These are phyloP conservation scores for Aphelocoma californica DNA, from an alignment of 2,797 vertebrate species.

Conservation along the genomic window DNA sequence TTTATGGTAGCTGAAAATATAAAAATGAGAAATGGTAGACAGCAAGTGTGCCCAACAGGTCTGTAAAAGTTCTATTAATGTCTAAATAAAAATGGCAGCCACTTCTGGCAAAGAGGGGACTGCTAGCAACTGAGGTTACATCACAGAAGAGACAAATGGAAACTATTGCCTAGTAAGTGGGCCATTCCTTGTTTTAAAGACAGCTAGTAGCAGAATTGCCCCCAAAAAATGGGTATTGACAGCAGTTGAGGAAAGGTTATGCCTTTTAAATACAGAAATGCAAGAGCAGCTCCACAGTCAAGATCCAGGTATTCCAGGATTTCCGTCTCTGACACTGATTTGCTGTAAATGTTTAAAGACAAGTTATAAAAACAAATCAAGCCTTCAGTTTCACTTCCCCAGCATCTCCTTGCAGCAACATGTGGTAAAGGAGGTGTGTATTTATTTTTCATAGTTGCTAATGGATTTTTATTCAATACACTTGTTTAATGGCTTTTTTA, in stretches of 20 bases:
- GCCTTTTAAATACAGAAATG: neutral
- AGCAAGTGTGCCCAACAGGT: neutral
- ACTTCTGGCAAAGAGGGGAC: neutral
- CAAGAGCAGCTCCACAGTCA: neutral
- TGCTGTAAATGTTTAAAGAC: neutral
- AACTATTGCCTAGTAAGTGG: neutral
- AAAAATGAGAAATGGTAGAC: neutral
- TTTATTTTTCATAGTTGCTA: constrained; percentile 2
- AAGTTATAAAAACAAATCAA: neutral
- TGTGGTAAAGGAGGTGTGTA: neutral
- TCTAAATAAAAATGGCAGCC: neutral
- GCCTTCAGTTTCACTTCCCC: neutral
- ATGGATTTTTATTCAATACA: neutral
- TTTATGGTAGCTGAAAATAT: neutral
- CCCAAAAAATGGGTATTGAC: neutral
- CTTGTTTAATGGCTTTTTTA: neutral
- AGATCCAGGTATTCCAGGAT: neutral
- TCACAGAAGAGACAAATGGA: neutral
- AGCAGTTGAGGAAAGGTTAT: neutral
- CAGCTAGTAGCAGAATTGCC: neutral
- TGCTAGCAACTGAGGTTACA: neutral
- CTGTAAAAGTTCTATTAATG: neutral
- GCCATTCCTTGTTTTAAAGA: neutral
- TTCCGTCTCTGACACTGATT: neutral
- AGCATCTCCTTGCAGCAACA: neutral